phyloP scores from a whole-genome alignment of 1,140 invertebrate species.

The Philotrypesis tridentata region DNA sequence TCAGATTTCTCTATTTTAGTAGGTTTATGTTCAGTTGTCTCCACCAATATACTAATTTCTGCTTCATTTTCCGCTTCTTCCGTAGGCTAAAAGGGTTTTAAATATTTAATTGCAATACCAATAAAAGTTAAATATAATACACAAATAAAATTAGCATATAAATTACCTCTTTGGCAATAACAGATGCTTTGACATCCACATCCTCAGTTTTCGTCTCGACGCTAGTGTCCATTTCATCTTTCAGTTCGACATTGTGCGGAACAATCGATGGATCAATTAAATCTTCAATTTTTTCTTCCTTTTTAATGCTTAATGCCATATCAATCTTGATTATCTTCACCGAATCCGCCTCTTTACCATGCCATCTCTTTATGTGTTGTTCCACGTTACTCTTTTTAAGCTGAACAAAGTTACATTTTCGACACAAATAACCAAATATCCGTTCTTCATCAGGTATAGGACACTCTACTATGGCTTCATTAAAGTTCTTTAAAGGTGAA shows the following conservation, averaged over 20 bases:
- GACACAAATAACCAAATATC: constrained; percentile 79
- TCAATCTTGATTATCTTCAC: constrained; percentile 72
- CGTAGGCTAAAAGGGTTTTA: neutral
- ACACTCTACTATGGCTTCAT: constrained; percentile 57
- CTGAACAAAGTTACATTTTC: constrained; percentile 81
- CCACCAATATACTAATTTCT: neutral
- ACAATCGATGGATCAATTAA: neutral
- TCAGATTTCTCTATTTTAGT: constrained; percentile 16
- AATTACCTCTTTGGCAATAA: neutral
- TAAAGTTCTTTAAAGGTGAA: constrained; percentile 48
- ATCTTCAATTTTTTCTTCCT: constrained; percentile 40
- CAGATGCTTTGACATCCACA: neutral
- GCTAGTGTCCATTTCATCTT: constrained; percentile 25
- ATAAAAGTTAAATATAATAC: neutral
- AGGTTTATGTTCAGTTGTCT: constrained; percentile 21
- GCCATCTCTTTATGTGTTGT: constrained; percentile 76
- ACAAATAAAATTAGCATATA: neutral
- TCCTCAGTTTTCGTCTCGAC: neutral
- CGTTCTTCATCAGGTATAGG: constrained; percentile 56
- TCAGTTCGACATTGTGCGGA: constrained; percentile 29
- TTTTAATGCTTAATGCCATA: constrained; percentile 66
- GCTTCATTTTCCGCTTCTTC: neutral
- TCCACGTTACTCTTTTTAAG: constrained; percentile 76
- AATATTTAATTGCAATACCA: neutral
- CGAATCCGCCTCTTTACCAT: constrained; percentile 60